phyloP scores from a whole-genome alignment of 2,888 invertebrate genomes.

The Epirrita christyi region DNA sequence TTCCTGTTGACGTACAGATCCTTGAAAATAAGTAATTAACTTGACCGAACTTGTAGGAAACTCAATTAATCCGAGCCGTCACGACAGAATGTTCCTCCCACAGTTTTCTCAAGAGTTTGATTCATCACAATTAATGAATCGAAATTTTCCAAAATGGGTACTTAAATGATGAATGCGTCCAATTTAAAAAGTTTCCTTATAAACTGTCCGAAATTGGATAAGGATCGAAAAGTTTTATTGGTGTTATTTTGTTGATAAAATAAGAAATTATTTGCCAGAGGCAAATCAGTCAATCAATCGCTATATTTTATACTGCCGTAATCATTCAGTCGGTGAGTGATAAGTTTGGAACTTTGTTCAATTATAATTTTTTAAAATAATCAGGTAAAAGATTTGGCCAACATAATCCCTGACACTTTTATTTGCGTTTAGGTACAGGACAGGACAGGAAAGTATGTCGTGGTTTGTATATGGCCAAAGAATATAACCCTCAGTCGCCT shows the following conservation, averaged over 20 bases:
- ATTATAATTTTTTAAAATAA: too few relatives aligned
- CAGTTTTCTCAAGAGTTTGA: slow-evolving; percentile 13
- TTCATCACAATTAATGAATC: slow-evolving; percentile 22
- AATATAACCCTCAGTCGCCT: too few relatives aligned
- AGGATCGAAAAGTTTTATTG: slow-evolving; percentile 20
- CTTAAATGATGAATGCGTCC: slow-evolving; percentile 18
- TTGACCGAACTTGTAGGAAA: slow-evolving; percentile 15
- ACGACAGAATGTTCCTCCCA: slow-evolving; percentile 18
- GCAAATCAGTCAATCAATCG: too few relatives aligned
- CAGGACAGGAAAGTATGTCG: too few relatives aligned
- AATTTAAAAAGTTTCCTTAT: slow-evolving; percentile 25
- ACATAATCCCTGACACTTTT: too few relatives aligned
- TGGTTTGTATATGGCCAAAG: too few relatives aligned
- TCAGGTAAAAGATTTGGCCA: too few relatives aligned
- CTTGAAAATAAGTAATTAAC: background rate
- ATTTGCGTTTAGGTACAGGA: too few relatives aligned
- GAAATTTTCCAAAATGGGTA: slow-evolving; percentile 17
- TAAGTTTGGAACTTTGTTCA: too few relatives aligned
- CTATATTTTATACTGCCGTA: background rate
- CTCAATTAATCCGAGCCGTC: slow-evolving; percentile 23
- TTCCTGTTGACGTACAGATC: too few relatives aligned
- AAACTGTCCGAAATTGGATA: slow-evolving; percentile 16
- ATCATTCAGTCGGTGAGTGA: background rate
- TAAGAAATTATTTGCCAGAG: background rate
- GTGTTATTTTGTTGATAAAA: slow-evolving; percentile 9